Conservation (phyloP, 2,797 vertebrate species). For the Neoniphon sammara region DNA sequence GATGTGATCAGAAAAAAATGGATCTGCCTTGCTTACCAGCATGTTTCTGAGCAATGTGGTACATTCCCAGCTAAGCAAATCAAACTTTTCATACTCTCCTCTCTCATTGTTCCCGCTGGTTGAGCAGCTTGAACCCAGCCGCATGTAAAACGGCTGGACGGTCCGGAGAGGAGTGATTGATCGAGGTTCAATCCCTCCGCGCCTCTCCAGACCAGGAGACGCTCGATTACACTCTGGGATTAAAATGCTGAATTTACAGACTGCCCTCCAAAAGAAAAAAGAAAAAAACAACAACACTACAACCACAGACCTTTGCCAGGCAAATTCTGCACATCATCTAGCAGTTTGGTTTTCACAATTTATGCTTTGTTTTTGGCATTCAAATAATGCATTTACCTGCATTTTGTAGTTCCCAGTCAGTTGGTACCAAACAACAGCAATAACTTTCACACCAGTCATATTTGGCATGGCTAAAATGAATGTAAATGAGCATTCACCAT, state of each 20-base stretch:
- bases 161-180: constrained; percentile 75
- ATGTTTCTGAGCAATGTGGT: not conserved
- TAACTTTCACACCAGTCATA: not conserved
- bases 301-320: constrained; percentile 50
- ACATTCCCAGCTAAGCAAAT: not conserved
- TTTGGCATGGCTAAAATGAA: constrained; percentile 24
- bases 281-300: constrained; percentile 17
- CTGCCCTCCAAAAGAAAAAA: constrained; percentile 36
- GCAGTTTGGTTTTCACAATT: constrained; percentile 29
- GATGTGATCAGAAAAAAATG: constrained; percentile 57
- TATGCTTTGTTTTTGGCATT: constrained; percentile 35
- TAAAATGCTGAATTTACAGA: constrained; percentile 79
- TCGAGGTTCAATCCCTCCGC: constrained; percentile 70
- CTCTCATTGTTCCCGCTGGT: constrained; percentile 31
- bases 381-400: constrained; percentile 27
- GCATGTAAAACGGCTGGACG: constrained; percentile 70
- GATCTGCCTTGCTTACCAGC: not conserved
- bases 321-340: constrained; percentile 41
- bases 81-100: constrained; percentile 55
- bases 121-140: constrained; percentile 59
- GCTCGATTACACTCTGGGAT: constrained; percentile 78
- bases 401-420: not conserved
- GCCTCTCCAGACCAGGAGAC: constrained; percentile 75
- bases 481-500: constrained; percentile 26
- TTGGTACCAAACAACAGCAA: constrained; percentile 18